Percentiles rank a stretch among this genome's conserved stretches.
Evolutionary conservation across 2,113 vertebrate genomes (phyloP).

Genomic region (Tachysurus vachellii): DNA sequence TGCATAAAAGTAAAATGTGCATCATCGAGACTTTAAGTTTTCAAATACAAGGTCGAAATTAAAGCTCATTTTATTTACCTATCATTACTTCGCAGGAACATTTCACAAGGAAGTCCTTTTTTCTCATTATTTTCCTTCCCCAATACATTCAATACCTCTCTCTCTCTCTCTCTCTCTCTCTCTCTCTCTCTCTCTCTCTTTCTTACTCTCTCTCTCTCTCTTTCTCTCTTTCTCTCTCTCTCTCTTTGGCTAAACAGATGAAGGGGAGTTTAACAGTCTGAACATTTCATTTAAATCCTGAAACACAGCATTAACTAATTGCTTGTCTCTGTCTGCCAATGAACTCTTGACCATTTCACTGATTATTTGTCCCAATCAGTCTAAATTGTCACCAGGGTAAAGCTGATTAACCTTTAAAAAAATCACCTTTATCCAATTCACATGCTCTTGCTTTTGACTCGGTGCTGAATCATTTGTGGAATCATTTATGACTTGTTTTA

Average conservation of each 20-base stretch:
- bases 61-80: background rate
- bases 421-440: slow-evolving; percentile 13
- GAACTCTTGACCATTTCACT: slow-evolving; percentile 51
- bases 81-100: background rate
- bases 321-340: slow-evolving; percentile 54
- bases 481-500: background rate
- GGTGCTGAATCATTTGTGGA: background rate
- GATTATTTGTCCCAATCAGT: slow-evolving; percentile 46
- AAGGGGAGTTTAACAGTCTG: slow-evolving; percentile 20
- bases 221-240: slow-evolving; percentile 5
- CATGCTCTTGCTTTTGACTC: background rate
- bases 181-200: too few species aligned
- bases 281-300: slow-evolving; percentile 46
- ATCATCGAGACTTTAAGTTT: too few species aligned
- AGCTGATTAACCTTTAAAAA: slow-evolving; percentile 16
- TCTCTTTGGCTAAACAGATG: slow-evolving; percentile 24
- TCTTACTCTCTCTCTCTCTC: background rate
- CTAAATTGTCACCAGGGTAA: slow-evolving; percentile 46
- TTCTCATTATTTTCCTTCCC: background rate
- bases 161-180: too few species aligned
- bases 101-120: background rate
- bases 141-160: background rate
- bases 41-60: background rate
- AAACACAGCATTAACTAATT: slow-evolving; percentile 65
- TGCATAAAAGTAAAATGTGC: too few species aligned